Percentiles rank a stretch among this genome's conserved stretches.
Evolutionary conservation across 1,140 invertebrate genomes (phyloP).

Genomic region (Drosophila truncata): DNA sequence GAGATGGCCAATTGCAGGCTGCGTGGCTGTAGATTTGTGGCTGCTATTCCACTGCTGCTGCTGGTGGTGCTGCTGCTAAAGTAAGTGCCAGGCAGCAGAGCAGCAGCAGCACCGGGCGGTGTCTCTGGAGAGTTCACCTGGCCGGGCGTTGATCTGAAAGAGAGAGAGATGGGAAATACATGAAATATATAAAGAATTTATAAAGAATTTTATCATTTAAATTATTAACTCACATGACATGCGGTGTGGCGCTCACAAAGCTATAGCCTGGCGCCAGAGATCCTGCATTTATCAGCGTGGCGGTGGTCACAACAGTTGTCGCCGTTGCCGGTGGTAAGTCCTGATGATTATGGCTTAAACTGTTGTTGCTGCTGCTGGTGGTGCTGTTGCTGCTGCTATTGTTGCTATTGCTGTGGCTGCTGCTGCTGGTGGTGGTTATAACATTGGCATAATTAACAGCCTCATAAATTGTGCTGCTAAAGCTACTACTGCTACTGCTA

Average conservation of each 20-base stretch:
- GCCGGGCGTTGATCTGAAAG: slow-evolving; percentile 54
- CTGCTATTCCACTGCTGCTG: not conserved
- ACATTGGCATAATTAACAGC: slow-evolving; percentile 59
- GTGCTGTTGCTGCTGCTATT: not conserved
- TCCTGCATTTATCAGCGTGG: slow-evolving; percentile 42
- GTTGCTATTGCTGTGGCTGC: slow-evolving; percentile 7
- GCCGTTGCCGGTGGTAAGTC: not conserved
- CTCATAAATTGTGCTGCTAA: slow-evolving; percentile 60
- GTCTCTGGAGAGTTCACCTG: slow-evolving; percentile 55
- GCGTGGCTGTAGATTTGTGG: slow-evolving; percentile 21
- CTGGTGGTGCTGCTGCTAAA: slow-evolving; percentile 20
- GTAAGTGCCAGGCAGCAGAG: slow-evolving; percentile 45
- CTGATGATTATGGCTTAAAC: slow-evolving; percentile 32
- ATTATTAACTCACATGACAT: no score
- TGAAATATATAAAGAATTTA: no score
- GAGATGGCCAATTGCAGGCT: slow-evolving; percentile 54
- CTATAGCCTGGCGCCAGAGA: slow-evolving; percentile 55
- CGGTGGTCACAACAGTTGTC: slow-evolving; percentile 8
- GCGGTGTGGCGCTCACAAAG: slow-evolving; percentile 55
- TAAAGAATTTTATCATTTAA: no score
- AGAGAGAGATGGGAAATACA: slow-evolving; percentile 26
- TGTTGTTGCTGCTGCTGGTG: slow-evolving; percentile 16
- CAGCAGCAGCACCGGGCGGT: slow-evolving; percentile 16
- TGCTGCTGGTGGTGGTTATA: not conserved
- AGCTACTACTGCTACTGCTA: slow-evolving; percentile 30